Evolutionary conservation across 2,113 vertebrate genomes (phyloP), one percentile per base, ranked within the genome.

Genomic region (Sigmodon hispidus): DNA sequence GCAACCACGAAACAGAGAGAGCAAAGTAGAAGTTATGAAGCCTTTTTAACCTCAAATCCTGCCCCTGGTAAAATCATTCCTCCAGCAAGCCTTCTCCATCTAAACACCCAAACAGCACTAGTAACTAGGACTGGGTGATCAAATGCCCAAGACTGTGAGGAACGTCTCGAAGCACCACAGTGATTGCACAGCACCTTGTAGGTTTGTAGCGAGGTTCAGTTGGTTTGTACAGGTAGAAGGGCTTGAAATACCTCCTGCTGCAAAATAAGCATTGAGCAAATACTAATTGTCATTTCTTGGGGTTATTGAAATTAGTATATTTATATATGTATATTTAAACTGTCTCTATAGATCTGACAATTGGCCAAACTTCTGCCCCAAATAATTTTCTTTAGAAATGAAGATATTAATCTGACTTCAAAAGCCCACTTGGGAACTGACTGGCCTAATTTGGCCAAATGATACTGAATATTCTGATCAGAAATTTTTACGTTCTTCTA

Each of bases 391-490:
- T 73, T 1, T 86, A 43, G 80, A 69, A 22, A 75, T 16, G 50
- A 52, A 72, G n/a, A 94, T 76, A 40, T 48, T 67, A 72, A 84
- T 72, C 1, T 40, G 40, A 24, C 61, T 85, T 73, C 34, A 50
- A 40, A 80, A 65, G 93, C n/a, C 84, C 79, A 52, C 83, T 52
- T 87, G 19, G 55, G 29, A 92, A 21, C 63, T 91, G 43, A 36
- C 84, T 63, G 57, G 5, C 63, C 40, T 91, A 36, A 84, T 57
- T 87, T 95, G 48, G 26, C 43, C 90, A 91, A 89, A 72, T 24
- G 12, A 16, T 36, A 50, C n/a, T 50, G 67, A 36, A 36, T 43
- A 15, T 21, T 75, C 40, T 52, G 10, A 61, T 15, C 45, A 29
- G 67, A 76, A 89, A 45, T 50, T 43, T 88, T n/a, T 57, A 72